Percentiles rank a stretch among this genome's conserved stretches.
These are phyloP conservation scores for Rhynchonycteris naso DNA, from an alignment of 2,797 vertebrate genomes.

Conservation along the genomic window DNA sequence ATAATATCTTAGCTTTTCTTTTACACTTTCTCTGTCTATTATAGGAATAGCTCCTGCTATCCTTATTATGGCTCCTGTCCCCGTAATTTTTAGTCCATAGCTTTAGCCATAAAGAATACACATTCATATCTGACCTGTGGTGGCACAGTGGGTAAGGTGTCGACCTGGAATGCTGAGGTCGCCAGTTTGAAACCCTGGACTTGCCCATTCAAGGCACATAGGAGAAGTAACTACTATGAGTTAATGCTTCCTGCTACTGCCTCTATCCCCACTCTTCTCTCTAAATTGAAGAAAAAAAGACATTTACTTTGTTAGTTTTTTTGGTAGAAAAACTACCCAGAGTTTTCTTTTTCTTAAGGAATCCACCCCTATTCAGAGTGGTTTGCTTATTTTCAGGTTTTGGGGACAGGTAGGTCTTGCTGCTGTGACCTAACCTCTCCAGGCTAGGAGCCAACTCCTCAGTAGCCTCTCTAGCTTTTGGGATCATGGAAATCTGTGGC, in stretches of 20 bases:
- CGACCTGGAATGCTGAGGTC: no score
- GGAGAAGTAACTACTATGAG: no score
- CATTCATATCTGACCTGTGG: no score
- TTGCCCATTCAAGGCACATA: no score
- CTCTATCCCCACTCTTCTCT: no score
- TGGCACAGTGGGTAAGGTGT: no score
- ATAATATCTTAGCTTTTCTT: not conserved
- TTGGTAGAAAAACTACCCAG: not conserved
- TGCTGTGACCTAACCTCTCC: not conserved
- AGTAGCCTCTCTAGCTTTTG: not conserved
- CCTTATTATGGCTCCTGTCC: not conserved
- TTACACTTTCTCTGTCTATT: not conserved
- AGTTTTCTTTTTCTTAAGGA: not conserved
- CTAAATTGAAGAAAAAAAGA: not conserved
- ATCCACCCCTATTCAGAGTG: not conserved
- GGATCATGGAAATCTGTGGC: not conserved
- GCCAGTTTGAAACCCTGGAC: no score
- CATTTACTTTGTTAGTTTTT: not conserved
- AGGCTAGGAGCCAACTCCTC: not conserved
- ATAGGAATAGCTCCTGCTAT: not conserved
- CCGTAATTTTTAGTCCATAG: not conserved
- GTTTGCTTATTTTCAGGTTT: not conserved
- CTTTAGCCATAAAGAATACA: not conserved
- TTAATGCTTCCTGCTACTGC: no score
- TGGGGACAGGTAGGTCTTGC: not conserved